Percentiles rank a stretch among this genome's conserved stretches.
Evolutionary conservation across 2,797 vertebrate species (phyloP).

Genomic region (Pangasius mekongensis): DNA sequence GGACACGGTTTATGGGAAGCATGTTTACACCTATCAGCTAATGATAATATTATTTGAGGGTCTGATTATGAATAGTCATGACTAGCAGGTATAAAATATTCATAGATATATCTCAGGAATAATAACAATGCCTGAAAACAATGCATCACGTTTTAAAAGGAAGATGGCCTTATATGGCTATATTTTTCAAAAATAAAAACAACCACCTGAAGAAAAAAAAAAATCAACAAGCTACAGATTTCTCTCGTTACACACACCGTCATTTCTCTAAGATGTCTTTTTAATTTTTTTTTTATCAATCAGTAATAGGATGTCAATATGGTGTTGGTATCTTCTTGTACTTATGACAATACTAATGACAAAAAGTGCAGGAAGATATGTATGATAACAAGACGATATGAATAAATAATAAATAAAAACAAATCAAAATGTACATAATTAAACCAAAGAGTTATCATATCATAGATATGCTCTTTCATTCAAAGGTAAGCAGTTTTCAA

Average conservation of each 20-base stretch:
- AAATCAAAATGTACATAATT: background rate
- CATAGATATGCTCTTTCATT: background rate
- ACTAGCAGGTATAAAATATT: slow-evolving; percentile 20
- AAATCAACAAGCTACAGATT: background rate
- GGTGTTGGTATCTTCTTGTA: background rate
- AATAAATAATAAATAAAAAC: background rate
- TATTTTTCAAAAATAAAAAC: background rate
- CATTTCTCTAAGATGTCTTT: background rate
- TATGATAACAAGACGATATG: background rate
- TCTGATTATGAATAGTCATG: slow-evolving; percentile 15
- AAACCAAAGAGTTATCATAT: background rate
- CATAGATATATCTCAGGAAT: slow-evolving; percentile 12
- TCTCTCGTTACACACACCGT: background rate
- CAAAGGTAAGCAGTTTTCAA: background rate
- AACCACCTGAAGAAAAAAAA: background rate
- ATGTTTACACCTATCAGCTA: background rate
- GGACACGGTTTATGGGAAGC: background rate
- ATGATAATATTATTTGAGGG: background rate
- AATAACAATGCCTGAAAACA: background rate
- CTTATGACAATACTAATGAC: background rate
- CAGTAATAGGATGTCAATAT: background rate
- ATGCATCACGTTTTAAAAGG: background rate
- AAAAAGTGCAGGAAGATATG: background rate
- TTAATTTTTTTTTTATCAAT: background rate
- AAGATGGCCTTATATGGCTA: background rate